Conservation (phyloP, 2,113 vertebrate genomes). For the Rafetus swinhoei region DNA sequence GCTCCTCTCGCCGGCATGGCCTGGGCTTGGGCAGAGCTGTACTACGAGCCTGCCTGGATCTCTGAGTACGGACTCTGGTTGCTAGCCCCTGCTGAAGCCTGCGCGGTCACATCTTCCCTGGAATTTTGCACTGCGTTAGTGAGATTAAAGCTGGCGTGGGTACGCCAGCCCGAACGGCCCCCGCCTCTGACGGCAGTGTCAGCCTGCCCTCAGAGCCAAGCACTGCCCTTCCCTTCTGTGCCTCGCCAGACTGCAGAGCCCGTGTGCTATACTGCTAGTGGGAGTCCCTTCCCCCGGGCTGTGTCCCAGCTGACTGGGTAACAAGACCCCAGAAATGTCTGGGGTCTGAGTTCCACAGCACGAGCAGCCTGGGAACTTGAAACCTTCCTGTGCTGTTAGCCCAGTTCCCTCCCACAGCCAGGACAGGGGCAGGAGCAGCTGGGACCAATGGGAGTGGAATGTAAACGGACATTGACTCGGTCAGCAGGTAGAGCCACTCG, state of each 20-base stretch:
- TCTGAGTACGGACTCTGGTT: too few species aligned
- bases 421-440: too few species aligned
- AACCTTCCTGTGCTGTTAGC: not conserved
- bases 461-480: not conserved
- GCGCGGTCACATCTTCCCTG: too few species aligned
- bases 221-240: not conserved
- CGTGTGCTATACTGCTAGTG: not conserved
- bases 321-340: not conserved
- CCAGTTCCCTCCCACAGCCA: not conserved
- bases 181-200: not conserved
- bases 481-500: not conserved
- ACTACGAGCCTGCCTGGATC: too few species aligned
- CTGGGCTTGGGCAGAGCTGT: too few species aligned
- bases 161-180: too few species aligned
- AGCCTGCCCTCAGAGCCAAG: not conserved
- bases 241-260: not conserved
- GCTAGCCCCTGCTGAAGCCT: too few species aligned
- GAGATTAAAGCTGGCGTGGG: too few species aligned
- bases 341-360: not conserved
- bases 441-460: not conserved
- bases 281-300: not conserved
- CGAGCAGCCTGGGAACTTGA: not conserved
- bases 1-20: not conserved
- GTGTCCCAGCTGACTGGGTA: not conserved
- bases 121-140: too few species aligned